Base-by-base conservation (phyloP, 2,888 invertebrate species). In the Xestia sexstrigata region DNA sequence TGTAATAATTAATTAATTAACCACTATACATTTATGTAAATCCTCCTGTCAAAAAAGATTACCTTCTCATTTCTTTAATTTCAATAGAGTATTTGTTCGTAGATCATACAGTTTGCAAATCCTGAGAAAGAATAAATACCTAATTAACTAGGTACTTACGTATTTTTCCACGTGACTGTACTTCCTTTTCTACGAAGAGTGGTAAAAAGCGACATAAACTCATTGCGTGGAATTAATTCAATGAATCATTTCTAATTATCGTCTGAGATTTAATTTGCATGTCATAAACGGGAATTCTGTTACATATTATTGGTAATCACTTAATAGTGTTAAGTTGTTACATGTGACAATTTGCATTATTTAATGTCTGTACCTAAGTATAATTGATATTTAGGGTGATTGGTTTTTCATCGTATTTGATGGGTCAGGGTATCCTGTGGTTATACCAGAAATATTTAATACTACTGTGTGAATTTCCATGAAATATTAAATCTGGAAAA, bases 171-270 rank as follows among this genome's bases (percentile, higher is more conserved):
- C 20, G 13, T 30, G 74, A 74, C 30, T 58, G 20, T 45, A n/a
- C 73, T 55, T 63, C 63, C 15, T 70, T 67, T 70, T 26, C 68
- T 69, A 58, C 13, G 58, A 74, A 81, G 71, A 74, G 71, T 74
- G n/a, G n/a, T 74, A 60, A 72, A 66, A 66, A 72, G 35, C 35
- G 42, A 26, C 35, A 63, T 35, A 45, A 68, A 62, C 30, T 71
- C 35, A 67, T n/a, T 45, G 30, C 71, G 23, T 55, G 60, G 73
- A 76, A 74, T 66, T 30, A 60, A 76, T 74, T 47, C 30, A 47
- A 72, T 84, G 65, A 81, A 85, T 81, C 68, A 84, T 39, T 63
- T 55, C 8, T 58, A 75, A 70, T 62, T 30, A 47, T 39, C 30
- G 30, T 60, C 63, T 71, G n/a, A 62, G 58, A 62, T 74, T 68